phyloP scores from a whole-genome alignment of 2,113 vertebrate genomes.

The Lepus europaeus region DNA sequence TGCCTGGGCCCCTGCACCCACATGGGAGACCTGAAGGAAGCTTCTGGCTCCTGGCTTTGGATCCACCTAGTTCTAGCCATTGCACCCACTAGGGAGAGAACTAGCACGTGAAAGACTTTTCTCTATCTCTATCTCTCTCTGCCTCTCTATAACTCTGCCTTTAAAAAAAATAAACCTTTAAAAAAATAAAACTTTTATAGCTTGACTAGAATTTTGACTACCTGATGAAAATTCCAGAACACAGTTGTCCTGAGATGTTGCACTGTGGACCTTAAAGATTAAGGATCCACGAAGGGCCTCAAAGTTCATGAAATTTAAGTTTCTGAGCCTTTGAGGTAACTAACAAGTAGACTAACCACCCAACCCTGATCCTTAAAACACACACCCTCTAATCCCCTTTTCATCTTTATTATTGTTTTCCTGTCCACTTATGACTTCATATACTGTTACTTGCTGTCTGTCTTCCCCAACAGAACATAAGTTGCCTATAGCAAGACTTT shows the following conservation, averaged over 20 bases:
- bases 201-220: background rate
- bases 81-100: too few relatives aligned
- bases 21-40: too few relatives aligned
- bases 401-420: background rate
- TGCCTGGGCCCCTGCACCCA: too few relatives aligned
- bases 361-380: background rate
- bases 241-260: background rate
- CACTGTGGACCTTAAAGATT: background rate
- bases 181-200: conserved; percentile 12
- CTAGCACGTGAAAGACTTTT: too few relatives aligned
- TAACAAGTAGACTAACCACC: background rate
- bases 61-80: too few relatives aligned
- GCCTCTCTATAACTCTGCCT: too few relatives aligned
- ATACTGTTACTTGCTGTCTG: background rate
- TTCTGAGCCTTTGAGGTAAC: background rate
- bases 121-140: too few relatives aligned
- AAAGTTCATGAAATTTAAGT: background rate
- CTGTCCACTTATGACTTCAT: background rate
- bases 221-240: background rate
- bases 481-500: background rate
- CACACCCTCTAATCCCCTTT: background rate
- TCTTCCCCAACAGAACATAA: conserved; percentile 33
- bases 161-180: too few relatives aligned
- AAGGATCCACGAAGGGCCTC: background rate
- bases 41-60: too few relatives aligned